A percentile compares a stretch with the other conserved stretches of the same genome.
Conservation (phyloP, 2,797 vertebrate genomes). For the Zenarchopterus dispar region DNA sequence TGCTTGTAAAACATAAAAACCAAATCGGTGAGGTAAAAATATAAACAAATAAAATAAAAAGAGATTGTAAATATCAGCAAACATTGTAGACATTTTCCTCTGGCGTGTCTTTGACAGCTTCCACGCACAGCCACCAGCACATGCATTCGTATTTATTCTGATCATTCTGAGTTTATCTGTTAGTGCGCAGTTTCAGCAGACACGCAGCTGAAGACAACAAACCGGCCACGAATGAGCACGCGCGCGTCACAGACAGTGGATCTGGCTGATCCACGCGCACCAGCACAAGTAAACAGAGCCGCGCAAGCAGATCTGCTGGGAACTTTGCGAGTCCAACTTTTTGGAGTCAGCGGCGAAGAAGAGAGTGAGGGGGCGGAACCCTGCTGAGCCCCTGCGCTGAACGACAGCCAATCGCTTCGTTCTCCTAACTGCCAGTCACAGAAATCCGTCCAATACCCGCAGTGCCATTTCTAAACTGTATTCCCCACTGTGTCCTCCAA, state of each 20-base stretch:
- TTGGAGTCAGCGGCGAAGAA: conserved; percentile 82
- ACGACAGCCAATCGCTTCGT: conserved; percentile 96
- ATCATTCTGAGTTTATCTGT: too few relatives aligned
- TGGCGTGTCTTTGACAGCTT: too few relatives aligned
- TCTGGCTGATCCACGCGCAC: conserved; percentile 64
- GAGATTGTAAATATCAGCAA: too few relatives aligned
- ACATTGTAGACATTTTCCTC: too few relatives aligned
- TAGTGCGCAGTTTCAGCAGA: too few relatives aligned
- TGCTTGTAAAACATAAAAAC: too few relatives aligned
- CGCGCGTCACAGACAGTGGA: conserved; percentile 44
- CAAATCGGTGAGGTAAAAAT: too few relatives aligned
- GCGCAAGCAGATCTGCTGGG: conserved; percentile 75
- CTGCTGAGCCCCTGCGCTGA: conserved; percentile 92
- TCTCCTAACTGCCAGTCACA: conserved; percentile 96
- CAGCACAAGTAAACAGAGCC: conserved; percentile 67
- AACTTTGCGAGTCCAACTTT: conserved; percentile 89
- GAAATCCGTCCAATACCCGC: conserved; percentile 96
- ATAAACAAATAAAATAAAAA: too few relatives aligned
- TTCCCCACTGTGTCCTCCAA: conserved; percentile 94
- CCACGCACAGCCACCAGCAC: too few relatives aligned
- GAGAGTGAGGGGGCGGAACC: conserved; percentile 90
- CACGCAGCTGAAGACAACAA: conserved; percentile 1
- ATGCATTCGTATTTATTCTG: too few relatives aligned
- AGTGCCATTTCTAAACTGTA: conserved; percentile 93
- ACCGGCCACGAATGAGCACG: conserved; percentile 3